Conservation (phyloP, 30 jellyfish, hydroid and myxozoan genomes). For the Phacellophora camtschatica region DNA sequence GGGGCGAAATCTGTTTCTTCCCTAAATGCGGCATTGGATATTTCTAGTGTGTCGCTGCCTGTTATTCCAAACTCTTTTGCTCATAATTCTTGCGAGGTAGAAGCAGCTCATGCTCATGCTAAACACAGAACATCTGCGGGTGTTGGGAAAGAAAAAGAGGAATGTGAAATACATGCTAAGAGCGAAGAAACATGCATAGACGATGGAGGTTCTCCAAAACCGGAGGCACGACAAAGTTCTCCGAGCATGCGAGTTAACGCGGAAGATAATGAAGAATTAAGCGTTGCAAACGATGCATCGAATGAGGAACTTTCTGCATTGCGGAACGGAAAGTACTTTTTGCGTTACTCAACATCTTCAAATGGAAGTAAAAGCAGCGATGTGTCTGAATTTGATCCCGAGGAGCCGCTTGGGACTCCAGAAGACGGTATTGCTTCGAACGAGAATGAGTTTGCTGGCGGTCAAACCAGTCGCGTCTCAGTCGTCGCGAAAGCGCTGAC, state of each 20-base stretch:
- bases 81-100: no score
- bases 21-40: not conserved
- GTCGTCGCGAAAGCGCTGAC: not conserved
- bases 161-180: no score
- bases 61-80: conserved; percentile 28
- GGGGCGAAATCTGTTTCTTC: not conserved
- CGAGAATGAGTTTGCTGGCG: not conserved
- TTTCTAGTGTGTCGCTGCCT: not conserved
- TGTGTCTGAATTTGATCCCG: not conserved
- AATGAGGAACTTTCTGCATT: conserved; percentile 36
- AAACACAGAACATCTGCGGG: no score
- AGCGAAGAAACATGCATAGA: not conserved
- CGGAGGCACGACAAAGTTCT: conserved; percentile 27
- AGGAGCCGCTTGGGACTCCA: no score
- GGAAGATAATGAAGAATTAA: no score
- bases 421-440: no score
- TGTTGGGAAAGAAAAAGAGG: no score
- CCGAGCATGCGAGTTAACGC: conserved; percentile 1
- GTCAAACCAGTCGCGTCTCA: not conserved
- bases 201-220: not conserved
- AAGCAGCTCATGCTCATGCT: no score
- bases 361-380: not conserved
- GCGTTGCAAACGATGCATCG: not conserved
- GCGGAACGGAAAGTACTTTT: conserved; percentile 57
- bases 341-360: conserved; percentile 30